Evolutionary conservation across 2,888 invertebrate species (phyloP).

Genomic region (Tetragonula carbonaria): DNA sequence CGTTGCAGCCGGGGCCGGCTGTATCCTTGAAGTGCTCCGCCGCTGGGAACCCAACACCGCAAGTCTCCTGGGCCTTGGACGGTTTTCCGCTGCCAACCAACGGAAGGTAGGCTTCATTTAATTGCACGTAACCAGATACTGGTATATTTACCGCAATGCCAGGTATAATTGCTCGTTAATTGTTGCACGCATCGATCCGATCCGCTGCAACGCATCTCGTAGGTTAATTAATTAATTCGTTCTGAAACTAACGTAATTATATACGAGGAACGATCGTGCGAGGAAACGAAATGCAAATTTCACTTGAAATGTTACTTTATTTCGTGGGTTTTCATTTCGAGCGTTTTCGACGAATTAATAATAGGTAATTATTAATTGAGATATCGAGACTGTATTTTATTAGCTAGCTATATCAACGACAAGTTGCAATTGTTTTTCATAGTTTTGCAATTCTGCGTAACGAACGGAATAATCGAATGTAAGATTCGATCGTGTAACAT

Average conservation of each 20-base stretch:
- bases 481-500: no score
- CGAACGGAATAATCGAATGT: no score
- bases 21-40: slow-evolving; percentile 91
- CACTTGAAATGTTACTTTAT: neutral
- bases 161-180: slow-evolving; percentile 1
- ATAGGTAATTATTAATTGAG: no score
- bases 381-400: no score
- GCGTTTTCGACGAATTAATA: no score
- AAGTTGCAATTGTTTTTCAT: no score
- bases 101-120: slow-evolving; percentile 79
- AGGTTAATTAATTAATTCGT: neutral
- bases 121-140: neutral
- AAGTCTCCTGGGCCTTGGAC: slow-evolving; percentile 91
- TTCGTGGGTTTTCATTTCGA: no score
- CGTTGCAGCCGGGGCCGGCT: slow-evolving; percentile 91
- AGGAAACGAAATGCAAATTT: neutral
- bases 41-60: slow-evolving; percentile 91
- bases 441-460: no score
- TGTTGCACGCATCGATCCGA: neutral
- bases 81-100: slow-evolving; percentile 89
- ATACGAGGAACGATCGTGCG: neutral
- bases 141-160: neutral
- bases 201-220: neutral
- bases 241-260: neutral
- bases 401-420: no score